A percentile compares a stretch with the other conserved stretches of the same genome.
Conservation (phyloP, 2,797 vertebrate genomes). For the Novumbra hubbsi region DNA sequence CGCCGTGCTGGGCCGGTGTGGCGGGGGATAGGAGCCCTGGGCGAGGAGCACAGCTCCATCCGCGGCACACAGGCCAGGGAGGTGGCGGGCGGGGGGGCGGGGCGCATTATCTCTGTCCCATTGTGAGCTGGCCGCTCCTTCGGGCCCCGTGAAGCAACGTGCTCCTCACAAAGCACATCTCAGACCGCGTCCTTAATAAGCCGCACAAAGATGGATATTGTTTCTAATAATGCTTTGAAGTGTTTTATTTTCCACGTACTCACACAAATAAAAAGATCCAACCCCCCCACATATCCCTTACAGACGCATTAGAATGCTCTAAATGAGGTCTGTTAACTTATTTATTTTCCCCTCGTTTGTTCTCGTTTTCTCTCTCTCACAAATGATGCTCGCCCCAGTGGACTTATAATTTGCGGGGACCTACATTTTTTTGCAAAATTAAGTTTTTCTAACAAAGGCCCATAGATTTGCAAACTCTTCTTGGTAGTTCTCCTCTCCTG, state of each 20-base stretch:
- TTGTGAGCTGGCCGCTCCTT: conserved; percentile 62
- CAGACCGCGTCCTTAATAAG: conserved; percentile 68
- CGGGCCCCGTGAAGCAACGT: conserved; percentile 50
- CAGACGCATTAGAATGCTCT: conserved; percentile 42
- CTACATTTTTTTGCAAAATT: conserved; percentile 69
- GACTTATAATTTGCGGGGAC: conserved; percentile 65
- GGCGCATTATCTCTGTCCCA: conserved; percentile 63
- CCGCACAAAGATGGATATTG: conserved; percentile 54
- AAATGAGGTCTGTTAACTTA: conserved; percentile 30
- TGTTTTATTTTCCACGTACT: conserved; percentile 43
- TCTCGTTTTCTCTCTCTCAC: conserved; percentile 42
- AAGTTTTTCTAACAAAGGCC: conserved; percentile 67
- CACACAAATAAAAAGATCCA: conserved; percentile 21
- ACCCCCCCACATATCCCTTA: conserved; percentile 30
- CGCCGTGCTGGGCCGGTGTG: conserved; percentile 59
- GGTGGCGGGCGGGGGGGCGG: conserved; percentile 58
- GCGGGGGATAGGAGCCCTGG: conserved; percentile 69
- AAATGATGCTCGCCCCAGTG: conserved; percentile 58
- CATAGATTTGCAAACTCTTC: conserved; percentile 36
- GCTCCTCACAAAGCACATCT: conserved; percentile 54
- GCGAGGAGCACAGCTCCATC: conserved; percentile 73
- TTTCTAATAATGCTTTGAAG: conserved; percentile 47
- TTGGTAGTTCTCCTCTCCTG: conserved; percentile 32
- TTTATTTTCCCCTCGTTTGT: conserved; percentile 50
- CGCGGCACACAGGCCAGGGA: conserved; percentile 66